These are phyloP conservation scores for Siderastrea siderea DNA, from an alignment of 92 coral and sea anemone genomes.

Conservation along the genomic window DNA sequence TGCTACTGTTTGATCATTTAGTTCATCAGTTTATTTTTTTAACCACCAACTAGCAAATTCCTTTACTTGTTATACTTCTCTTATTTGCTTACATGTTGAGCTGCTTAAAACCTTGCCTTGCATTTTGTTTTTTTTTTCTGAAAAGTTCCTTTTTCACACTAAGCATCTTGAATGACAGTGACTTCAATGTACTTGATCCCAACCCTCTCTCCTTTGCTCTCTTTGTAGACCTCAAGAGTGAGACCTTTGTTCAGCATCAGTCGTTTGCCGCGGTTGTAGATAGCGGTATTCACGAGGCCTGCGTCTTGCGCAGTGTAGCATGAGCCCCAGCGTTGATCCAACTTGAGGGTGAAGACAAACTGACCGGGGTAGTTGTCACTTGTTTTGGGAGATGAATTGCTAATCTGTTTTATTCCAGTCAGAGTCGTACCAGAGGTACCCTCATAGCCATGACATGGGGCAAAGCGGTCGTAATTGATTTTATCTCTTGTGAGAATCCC, in stretches of 20 bases:
- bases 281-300: constrained; percentile 34
- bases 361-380: background rate
- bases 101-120: background rate
- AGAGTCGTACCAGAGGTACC: constrained; percentile 14
- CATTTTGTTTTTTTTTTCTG: background rate
- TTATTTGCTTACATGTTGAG: background rate
- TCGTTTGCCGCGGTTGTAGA: background rate
- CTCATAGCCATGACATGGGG: constrained; percentile 15
- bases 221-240: constrained; percentile 17
- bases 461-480: background rate
- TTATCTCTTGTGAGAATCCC: constrained; percentile 2
- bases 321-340: background rate
- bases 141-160: background rate
- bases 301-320: constrained; percentile 55
- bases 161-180: background rate
- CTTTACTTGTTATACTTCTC: background rate
- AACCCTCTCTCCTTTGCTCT: background rate
- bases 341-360: too few relatives aligned
- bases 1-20: background rate
- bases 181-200: constrained; percentile 38
- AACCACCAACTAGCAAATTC: background rate
- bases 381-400: background rate
- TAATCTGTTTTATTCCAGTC: too few relatives aligned
- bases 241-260: constrained; percentile 33
- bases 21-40: background rate